Conservation (phyloP, 2,113 vertebrate genomes). For the Acrocephalus kingi region DNA sequence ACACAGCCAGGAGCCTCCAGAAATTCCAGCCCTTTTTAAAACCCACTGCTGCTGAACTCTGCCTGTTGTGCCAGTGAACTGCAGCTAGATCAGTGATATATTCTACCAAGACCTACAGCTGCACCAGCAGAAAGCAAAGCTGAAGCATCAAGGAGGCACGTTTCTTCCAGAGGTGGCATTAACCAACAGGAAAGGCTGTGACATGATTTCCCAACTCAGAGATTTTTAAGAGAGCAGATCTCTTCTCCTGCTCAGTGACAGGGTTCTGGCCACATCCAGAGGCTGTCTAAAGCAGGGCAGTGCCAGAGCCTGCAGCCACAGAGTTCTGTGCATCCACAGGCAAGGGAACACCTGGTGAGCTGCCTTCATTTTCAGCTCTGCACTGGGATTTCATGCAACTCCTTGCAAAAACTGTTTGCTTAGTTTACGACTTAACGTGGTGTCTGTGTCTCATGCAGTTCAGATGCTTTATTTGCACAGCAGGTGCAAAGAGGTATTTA, state of each 20-base stretch:
- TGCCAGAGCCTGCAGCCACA: background rate
- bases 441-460: background rate
- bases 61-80: fast-evolving
- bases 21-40: background rate
- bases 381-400: background rate
- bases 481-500: constrained; percentile 41
- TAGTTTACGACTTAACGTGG: background rate
- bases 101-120: background rate
- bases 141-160: background rate
- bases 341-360: background rate
- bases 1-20: background rate
- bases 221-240: constrained; percentile 1
- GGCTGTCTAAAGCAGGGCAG: background rate
- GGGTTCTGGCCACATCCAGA: background rate
- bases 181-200: background rate
- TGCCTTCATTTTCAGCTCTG: background rate
- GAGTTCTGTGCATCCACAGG: fast-evolving
- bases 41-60: background rate
- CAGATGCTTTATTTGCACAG: constrained; percentile 27
- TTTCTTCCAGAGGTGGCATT: background rate
- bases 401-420: constrained; percentile 1
- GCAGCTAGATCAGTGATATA: background rate
- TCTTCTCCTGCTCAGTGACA: background rate
- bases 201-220: background rate
- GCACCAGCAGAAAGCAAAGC: background rate